phyloP scores from a whole-genome alignment of 2,888 invertebrate species.

The Meghimatium bilineatum region DNA sequence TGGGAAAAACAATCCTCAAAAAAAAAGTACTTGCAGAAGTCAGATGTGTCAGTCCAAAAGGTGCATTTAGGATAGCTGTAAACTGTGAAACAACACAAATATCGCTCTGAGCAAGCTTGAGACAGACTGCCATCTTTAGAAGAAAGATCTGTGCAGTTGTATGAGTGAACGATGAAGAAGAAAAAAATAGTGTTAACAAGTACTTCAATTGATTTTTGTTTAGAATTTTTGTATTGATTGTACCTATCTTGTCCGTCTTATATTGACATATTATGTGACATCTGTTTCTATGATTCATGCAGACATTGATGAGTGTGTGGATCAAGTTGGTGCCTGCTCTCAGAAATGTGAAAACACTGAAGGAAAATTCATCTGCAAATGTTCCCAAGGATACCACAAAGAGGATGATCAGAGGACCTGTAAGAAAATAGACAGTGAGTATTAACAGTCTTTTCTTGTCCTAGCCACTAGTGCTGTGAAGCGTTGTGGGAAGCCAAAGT shows the following conservation, averaged over 20 bases:
- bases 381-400: constrained; percentile 92
- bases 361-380: constrained; percentile 96
- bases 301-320: constrained; percentile 78
- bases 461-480: too few relatives aligned
- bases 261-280: neutral
- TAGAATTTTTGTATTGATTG: neutral
- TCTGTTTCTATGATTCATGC: constrained; percentile 24
- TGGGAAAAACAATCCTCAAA: too few relatives aligned
- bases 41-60: too few relatives aligned
- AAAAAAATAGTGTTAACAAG: too few relatives aligned
- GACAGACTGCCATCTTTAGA: too few relatives aligned
- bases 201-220: too few relatives aligned
- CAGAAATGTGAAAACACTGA: constrained; percentile 97
- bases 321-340: constrained; percentile 92
- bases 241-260: neutral
- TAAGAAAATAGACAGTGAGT: constrained; percentile 87
- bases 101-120: too few relatives aligned
- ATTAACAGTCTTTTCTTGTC: neutral
- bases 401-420: constrained; percentile 87
- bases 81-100: too few relatives aligned
- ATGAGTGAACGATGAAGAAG: too few relatives aligned
- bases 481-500: too few relatives aligned
- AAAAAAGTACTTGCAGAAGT: too few relatives aligned
- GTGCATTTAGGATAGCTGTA: too few relatives aligned
- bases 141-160: constrained; percentile 57